A percentile compares a stretch with the other conserved stretches of the same genome.
Conservation (phyloP, 2,797 vertebrate species). For the Melanotaenia boesemani region DNA sequence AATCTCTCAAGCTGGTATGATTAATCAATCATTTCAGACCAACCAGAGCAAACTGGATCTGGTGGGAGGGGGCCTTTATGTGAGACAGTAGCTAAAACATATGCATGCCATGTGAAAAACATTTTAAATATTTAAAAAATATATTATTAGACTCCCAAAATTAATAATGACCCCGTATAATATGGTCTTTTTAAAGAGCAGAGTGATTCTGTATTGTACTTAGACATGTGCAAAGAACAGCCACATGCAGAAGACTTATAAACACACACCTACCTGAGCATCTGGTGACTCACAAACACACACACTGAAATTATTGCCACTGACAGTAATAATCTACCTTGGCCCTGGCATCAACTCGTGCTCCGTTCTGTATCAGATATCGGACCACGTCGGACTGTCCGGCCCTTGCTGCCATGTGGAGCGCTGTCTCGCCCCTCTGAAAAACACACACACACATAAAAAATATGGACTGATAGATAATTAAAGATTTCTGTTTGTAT, state of each 20-base stretch:
- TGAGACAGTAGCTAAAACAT: neutral
- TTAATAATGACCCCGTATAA: neutral
- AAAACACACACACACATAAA: slow-evolving; percentile 38
- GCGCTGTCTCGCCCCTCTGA: slow-evolving; percentile 95
- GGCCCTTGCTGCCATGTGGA: slow-evolving; percentile 97
- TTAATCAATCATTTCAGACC: neutral
- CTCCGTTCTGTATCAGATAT: slow-evolving; percentile 94
- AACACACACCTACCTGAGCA: neutral
- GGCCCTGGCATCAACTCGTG: slow-evolving; percentile 93
- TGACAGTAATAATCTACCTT: slow-evolving; percentile 77
- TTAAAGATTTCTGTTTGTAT: slow-evolving; percentile 21
- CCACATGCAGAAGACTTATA: neutral
- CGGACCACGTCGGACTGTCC: slow-evolving; percentile 94
- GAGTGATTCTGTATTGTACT: slow-evolving; percentile 3
- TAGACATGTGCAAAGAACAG: neutral
- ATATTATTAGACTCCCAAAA: neutral
- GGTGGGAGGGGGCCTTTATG: neutral
- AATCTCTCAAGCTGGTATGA: no score
- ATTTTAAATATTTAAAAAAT: neutral
- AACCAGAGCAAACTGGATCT: neutral
- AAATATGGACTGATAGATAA: slow-evolving; percentile 14
- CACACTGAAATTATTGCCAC: neutral
- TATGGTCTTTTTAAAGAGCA: neutral
- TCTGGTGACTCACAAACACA: neutral
- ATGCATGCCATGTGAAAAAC: neutral